These are phyloP conservation scores for Tenthredo notha DNA, from an alignment of 2,888 invertebrate genomes.

Conservation along the genomic window DNA sequence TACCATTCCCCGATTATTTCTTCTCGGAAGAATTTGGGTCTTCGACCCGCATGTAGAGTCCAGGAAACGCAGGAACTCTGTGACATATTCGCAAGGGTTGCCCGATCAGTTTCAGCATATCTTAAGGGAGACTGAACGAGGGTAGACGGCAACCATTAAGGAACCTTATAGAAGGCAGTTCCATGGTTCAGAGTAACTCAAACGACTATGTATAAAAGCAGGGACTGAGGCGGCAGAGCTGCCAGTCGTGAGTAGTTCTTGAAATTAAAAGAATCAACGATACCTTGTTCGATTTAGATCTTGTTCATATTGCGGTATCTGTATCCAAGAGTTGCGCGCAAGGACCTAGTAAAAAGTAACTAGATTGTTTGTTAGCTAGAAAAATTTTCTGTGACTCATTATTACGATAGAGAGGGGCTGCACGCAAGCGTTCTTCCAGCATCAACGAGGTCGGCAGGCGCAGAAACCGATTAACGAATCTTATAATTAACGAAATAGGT, in stretches of 20 bases:
- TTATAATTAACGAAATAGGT: constrained; percentile 41
- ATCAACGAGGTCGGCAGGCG: constrained; percentile 39
- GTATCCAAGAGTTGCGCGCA: not conserved
- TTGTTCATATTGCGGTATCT: not conserved
- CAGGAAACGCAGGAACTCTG: not conserved
- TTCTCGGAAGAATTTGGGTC: not conserved
- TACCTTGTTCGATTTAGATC: not conserved
- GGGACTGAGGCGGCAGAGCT: constrained; percentile 36
- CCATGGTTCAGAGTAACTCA: constrained; percentile 5
- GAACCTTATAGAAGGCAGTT: not conserved
- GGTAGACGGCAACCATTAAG: not conserved
- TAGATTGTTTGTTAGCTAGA: constrained; percentile 9
- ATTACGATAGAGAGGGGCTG: constrained; percentile 34
- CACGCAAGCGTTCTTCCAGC: constrained; percentile 31
- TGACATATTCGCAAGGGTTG: not conserved
- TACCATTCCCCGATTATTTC: not conserved
- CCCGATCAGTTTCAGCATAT: not conserved
- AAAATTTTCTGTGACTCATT: constrained; percentile 22
- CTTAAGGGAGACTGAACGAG: not conserved
- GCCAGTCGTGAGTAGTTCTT: constrained; percentile 50
- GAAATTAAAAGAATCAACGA: constrained; percentile 51
- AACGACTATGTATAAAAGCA: constrained; percentile 48
- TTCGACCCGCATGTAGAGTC: not conserved
- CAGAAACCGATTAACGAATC: constrained; percentile 45
- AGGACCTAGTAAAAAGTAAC: not conserved